These are phyloP conservation scores for Rafetus swinhoei DNA, from an alignment of 2,113 vertebrate species.

Conservation along the genomic window DNA sequence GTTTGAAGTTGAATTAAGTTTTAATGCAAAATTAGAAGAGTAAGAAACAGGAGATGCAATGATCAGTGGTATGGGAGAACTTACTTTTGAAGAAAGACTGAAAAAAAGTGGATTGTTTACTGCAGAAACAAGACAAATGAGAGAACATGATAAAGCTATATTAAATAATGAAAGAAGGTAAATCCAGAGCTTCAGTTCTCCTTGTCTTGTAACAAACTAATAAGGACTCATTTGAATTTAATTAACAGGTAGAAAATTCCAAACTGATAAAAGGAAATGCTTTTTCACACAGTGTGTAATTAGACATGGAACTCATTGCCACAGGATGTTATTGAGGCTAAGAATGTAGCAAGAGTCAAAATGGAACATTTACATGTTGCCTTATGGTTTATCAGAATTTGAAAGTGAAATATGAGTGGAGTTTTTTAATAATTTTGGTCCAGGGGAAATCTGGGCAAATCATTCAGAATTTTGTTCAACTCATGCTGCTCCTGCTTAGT, in stretches of 20 bases:
- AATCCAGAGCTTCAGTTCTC: background rate
- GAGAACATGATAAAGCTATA: background rate
- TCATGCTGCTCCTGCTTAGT: background rate
- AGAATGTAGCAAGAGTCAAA: background rate
- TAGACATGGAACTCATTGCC: background rate
- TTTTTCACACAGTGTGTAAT: background rate
- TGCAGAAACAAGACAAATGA: background rate
- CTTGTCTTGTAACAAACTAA: background rate
- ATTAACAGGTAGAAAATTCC: background rate
- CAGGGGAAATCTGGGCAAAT: background rate
- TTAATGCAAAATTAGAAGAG: background rate
- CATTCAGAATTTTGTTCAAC: background rate
- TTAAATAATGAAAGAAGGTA: background rate
- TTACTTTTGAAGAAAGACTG: background rate
- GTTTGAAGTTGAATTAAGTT: background rate
- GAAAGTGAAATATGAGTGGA: background rate
- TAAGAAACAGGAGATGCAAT: background rate
- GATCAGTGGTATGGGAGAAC: fast-evolving
- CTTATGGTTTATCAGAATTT: background rate
- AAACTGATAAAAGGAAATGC: fast-evolving
- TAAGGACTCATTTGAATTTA: background rate
- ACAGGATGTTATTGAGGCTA: background rate
- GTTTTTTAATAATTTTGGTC: background rate
- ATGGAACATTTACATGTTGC: background rate
- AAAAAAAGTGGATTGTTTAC: background rate